phyloP scores from a whole-genome alignment of 2,888 invertebrate genomes.

The Keiferia lycopersicella region DNA sequence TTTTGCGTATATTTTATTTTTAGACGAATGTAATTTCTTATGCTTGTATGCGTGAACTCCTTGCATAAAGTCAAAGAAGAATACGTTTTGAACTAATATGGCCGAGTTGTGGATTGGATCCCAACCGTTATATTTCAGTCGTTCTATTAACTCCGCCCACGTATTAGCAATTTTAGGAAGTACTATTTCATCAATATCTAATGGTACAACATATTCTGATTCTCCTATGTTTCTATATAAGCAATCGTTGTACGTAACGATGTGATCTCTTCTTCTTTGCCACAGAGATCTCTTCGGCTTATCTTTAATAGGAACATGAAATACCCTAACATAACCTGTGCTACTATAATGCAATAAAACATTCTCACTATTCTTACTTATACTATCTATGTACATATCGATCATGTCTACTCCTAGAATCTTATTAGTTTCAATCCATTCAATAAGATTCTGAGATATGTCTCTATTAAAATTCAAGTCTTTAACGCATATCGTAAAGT shows the following conservation, averaged over 20 bases:
- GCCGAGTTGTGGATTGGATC: constrained; percentile 78
- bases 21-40: constrained; percentile 41
- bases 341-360: constrained; percentile 81
- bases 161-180: constrained; percentile 82
- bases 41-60: constrained; percentile 48
- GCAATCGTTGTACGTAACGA: constrained; percentile 89
- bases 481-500: constrained; percentile 87
- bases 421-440: constrained; percentile 87
- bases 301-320: constrained; percentile 78
- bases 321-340: constrained; percentile 71
- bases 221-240: constrained; percentile 85
- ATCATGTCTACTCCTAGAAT: constrained; percentile 85
- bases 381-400: constrained; percentile 83
- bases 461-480: constrained; percentile 85
- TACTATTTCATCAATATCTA: constrained; percentile 88
- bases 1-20: constrained; percentile 63
- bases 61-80: constrained; percentile 83
- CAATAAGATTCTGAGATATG: constrained; percentile 82
- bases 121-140: constrained; percentile 67
- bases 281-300: constrained; percentile 71
- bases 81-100: constrained; percentile 84
- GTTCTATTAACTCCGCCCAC: constrained; percentile 81
- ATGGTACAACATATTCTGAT: constrained; percentile 84
- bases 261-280: constrained; percentile 86
- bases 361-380: constrained; percentile 77